Evolutionary conservation across 2,113 vertebrate species (phyloP).

Genomic region (Ophthalmolycus amberensis): DNA sequence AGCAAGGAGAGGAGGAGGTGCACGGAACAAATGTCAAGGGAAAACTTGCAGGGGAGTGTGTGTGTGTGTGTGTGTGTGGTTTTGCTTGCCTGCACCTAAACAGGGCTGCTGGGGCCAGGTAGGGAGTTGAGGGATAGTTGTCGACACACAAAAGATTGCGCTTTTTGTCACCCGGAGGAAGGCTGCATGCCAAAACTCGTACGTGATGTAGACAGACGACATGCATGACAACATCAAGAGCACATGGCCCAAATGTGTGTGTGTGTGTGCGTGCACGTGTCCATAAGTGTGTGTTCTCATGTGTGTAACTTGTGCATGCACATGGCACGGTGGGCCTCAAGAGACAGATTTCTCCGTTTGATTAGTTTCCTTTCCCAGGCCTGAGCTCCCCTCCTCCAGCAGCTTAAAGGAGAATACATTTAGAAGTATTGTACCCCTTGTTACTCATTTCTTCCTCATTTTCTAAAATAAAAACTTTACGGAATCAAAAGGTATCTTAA

Average conservation of each 20-base stretch:
- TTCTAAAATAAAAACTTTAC: background rate
- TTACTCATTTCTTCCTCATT: background rate
- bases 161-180: constrained; percentile 71
- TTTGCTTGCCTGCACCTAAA: constrained; percentile 73
- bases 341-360: constrained; percentile 71
- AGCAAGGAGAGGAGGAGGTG: constrained; percentile 9
- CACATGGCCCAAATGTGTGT: constrained; percentile 1
- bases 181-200: constrained; percentile 73
- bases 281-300: background rate
- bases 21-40: background rate
- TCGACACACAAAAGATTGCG: constrained; percentile 62
- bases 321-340: constrained; percentile 57
- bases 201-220: constrained; percentile 61
- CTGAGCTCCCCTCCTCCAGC: constrained; percentile 43
- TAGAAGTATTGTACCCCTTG: constrained; percentile 15
- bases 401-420: constrained; percentile 34
- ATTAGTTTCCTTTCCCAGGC: constrained; percentile 73
- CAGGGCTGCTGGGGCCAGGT: constrained; percentile 67
- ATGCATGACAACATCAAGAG: constrained; percentile 56
- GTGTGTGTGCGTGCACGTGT: constrained; percentile 6
- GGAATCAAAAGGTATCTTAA: background rate
- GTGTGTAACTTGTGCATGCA: constrained; percentile 26
- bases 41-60: background rate
- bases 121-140: constrained; percentile 58
- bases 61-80: constrained; percentile 35